phyloP scores from a whole-genome alignment of 1,140 invertebrate genomes.

The Condylostylus longicornis region DNA sequence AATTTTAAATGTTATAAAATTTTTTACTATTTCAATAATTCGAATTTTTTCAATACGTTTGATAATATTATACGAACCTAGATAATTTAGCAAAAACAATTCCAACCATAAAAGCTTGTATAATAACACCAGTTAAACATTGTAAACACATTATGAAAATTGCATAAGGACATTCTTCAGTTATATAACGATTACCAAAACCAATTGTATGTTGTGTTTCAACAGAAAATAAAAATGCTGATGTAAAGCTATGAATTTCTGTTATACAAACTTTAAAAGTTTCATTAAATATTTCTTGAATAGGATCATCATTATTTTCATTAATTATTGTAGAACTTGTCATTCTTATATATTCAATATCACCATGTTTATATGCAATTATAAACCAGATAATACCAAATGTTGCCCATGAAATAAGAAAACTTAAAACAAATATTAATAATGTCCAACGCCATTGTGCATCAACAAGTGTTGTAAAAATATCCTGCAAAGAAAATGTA shows the following conservation, averaged over 20 bases:
- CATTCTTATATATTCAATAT: slow-evolving; percentile 48
- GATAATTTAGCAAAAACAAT: slow-evolving; percentile 68
- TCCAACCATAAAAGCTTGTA: slow-evolving; percentile 66
- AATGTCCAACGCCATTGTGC: slow-evolving; percentile 87
- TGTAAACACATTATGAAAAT: slow-evolving; percentile 87
- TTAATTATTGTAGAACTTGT: too few species aligned
- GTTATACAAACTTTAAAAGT: slow-evolving; percentile 58
- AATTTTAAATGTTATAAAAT: too few species aligned
- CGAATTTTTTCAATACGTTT: too few species aligned
- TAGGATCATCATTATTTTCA: slow-evolving; percentile 10
- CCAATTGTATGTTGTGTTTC: slow-evolving; percentile 81
- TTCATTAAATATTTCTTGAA: slow-evolving; percentile 33
- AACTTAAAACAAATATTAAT: slow-evolving; percentile 73
- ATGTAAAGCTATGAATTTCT: slow-evolving; percentile 59
- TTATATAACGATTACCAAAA: slow-evolving; percentile 65
- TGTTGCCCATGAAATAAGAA: slow-evolving; percentile 70
- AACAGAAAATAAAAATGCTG: slow-evolving; percentile 75
- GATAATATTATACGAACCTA: too few species aligned
- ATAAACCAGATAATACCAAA: slow-evolving; percentile 78
- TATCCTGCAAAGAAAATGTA: slow-evolving; percentile 47
- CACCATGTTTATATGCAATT: slow-evolving; percentile 68
- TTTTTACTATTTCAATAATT: too few species aligned
- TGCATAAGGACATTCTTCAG: slow-evolving; percentile 79
- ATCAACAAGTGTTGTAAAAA: slow-evolving; percentile 63
- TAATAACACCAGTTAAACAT: slow-evolving; percentile 62